Evolutionary conservation across 2,888 invertebrate species (phyloP), one percentile per base, ranked within the genome.

Genomic region (Hirtodrosophila duncani): DNA sequence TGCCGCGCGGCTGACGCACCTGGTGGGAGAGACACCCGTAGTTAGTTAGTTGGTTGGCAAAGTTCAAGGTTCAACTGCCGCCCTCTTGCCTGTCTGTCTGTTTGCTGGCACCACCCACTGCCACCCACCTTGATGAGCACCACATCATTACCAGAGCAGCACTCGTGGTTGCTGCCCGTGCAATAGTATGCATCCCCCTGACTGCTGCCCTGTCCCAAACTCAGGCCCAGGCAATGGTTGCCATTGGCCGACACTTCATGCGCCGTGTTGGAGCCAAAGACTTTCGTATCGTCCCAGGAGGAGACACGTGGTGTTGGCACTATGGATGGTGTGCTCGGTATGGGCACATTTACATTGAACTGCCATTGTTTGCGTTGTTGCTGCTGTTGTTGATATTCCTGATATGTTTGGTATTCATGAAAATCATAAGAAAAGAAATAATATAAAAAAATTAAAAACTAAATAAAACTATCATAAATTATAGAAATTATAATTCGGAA

Each of bases 1-100:
- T 95, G 33, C 95, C 95, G 70, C 95, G 91, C 43, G 93, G 93
- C 74, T 93, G 93, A 82, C 94, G 91, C 69, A 93, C 92, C 93
- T 93, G 52, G n/a, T n/a, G n/a, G n/a, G 10, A 24, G 24, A 8
- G 24, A 23, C 38, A 24, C 14, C 14, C 3, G 6, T 17, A 9
- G 13, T 17, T n/a, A n/a, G n/a, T n/a, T n/a, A 29, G 21, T 7
- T 5, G 60, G 14, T 55, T 50, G 69, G 64, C 27, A 67, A 57
- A 58, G 71, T 63, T 81, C 65, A 79, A 79, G 80, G 75, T 36
- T 33, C 24, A 33, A n/a, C n/a, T n/a, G n/a, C n/a, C n/a, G n/a
- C n/a, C n/a, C n/a, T n/a, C n/a, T n/a, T n/a, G n/a, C n/a, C n/a
- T n/a, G n/a, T n/a, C n/a, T n/a, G n/a, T n/a, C n/a, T 24, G 4